Evolutionary conservation across 1,140 invertebrate species (phyloP).

Genomic region (Camponotus pennsylvanicus): DNA sequence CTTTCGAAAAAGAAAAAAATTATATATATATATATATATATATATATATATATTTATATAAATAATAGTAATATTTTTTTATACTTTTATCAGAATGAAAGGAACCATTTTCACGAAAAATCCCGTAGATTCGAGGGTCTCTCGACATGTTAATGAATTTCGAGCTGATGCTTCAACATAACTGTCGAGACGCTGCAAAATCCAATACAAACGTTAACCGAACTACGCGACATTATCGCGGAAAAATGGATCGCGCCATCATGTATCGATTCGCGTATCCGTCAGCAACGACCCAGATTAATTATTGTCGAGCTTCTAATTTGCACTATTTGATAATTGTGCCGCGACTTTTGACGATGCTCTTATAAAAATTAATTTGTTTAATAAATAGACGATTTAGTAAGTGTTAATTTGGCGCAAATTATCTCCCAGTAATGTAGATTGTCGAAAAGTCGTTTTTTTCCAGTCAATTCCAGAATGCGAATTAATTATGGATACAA

Average conservation of each 20-base stretch:
- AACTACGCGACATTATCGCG: not conserved
- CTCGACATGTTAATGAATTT: not conserved
- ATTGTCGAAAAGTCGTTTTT: not conserved
- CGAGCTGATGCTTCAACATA: not conserved
- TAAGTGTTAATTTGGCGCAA: not conserved
- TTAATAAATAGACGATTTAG: not conserved
- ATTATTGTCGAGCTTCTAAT: slow-evolving; percentile 67
- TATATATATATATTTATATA: no score
- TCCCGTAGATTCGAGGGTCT: slow-evolving; percentile 52
- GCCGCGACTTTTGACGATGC: not conserved
- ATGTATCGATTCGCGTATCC: slow-evolving; percentile 49
- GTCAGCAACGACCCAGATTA: slow-evolving; percentile 60
- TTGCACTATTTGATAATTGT: slow-evolving; percentile 7
- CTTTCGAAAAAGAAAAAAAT: no score
- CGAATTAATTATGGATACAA: slow-evolving; percentile 11
- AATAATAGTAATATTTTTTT: no score
- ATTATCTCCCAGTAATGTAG: not conserved
- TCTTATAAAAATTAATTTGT: not conserved
- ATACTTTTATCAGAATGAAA: no score
- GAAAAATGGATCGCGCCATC: slow-evolving; percentile 42
- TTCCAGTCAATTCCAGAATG: not conserved
- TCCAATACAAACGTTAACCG: slow-evolving; percentile 16
- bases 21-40: no score
- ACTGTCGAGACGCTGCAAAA: not conserved
- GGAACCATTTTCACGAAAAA: slow-evolving; percentile 27